Conservation (phyloP, 2,113 vertebrate species). For the Forbesichthys papilliferus region DNA sequence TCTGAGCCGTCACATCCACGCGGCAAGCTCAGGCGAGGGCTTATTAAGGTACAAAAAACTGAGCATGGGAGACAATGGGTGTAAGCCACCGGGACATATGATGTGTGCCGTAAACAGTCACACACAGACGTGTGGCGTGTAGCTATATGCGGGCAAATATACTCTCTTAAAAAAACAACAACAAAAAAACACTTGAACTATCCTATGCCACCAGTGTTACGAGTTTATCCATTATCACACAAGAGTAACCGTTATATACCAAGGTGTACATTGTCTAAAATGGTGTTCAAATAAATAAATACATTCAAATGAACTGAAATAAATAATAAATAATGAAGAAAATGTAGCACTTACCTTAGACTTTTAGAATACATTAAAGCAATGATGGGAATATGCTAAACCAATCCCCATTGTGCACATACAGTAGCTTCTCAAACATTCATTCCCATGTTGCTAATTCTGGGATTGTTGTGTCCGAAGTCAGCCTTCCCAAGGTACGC, state of each 20-base stretch:
- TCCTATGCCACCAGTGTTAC: too few relatives aligned
- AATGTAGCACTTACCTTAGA: too few relatives aligned
- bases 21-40: constrained; percentile 43
- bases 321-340: too few relatives aligned
- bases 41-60: constrained; percentile 73
- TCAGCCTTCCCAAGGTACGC: constrained; percentile 22
- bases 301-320: too few relatives aligned
- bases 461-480: constrained; percentile 5
- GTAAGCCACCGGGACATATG: constrained; percentile 35
- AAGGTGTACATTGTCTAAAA: too few relatives aligned
- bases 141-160: not conserved
- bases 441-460: not conserved
- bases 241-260: not conserved
- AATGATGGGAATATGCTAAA: not conserved
- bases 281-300: too few relatives aligned
- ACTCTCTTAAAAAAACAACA: not conserved
- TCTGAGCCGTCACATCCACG: constrained; percentile 48
- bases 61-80: constrained; percentile 52
- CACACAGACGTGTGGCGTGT: not conserved
- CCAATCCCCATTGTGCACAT: constrained; percentile 3
- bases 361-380: too few relatives aligned
- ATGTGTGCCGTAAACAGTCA: constrained; percentile 25
- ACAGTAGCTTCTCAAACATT: too few relatives aligned
- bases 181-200: too few relatives aligned
- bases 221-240: not conserved